Evolutionary conservation across 1,140 invertebrate species (phyloP).

Genomic region (Dendrolimus punctatus): DNA sequence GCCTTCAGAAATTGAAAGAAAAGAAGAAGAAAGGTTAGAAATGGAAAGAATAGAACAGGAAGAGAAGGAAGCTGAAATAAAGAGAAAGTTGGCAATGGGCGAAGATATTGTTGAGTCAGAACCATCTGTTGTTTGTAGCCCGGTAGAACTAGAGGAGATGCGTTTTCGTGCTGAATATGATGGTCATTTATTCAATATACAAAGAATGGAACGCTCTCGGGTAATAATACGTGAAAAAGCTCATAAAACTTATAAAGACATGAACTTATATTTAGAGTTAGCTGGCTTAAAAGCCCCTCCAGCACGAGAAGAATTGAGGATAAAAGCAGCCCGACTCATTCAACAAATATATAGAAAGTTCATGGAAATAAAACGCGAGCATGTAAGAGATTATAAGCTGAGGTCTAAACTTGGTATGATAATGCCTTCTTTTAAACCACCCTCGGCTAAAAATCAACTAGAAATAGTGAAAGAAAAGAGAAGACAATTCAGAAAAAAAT

Average conservation of each 20-base stretch:
- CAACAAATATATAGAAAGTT: constrained; percentile 40
- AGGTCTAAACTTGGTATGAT: constrained; percentile 50
- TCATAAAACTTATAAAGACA: constrained; percentile 43
- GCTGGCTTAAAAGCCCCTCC: constrained; percentile 49
- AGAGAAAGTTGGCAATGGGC: constrained; percentile 41
- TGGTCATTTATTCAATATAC: constrained; percentile 46
- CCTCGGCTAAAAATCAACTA: constrained; percentile 60
- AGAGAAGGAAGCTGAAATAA: constrained; percentile 41
- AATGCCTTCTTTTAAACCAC: constrained; percentile 36
- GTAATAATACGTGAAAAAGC: constrained; percentile 24
- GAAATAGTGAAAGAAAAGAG: constrained; percentile 67
- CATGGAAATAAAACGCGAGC: constrained; percentile 46
- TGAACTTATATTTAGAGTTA: constrained; percentile 52
- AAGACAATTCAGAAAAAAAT: constrained; percentile 64
- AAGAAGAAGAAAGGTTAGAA: constrained; percentile 34
- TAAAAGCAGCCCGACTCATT: constrained; percentile 37
- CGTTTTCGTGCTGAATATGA: constrained; percentile 37
- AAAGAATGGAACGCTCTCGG: constrained; percentile 54
- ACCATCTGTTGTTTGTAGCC: constrained; percentile 22
- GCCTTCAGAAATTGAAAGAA: constrained; percentile 38
- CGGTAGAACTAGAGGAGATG: constrained; percentile 35
- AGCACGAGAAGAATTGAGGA: constrained; percentile 29
- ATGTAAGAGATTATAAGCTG: constrained; percentile 28
- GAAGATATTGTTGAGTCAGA: constrained; percentile 34
- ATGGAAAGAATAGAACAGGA: constrained; percentile 33